Evolutionary conservation across 2,888 invertebrate species (phyloP), one percentile per base, ranked within the genome.

Genomic region (Aphrophora alni): DNA sequence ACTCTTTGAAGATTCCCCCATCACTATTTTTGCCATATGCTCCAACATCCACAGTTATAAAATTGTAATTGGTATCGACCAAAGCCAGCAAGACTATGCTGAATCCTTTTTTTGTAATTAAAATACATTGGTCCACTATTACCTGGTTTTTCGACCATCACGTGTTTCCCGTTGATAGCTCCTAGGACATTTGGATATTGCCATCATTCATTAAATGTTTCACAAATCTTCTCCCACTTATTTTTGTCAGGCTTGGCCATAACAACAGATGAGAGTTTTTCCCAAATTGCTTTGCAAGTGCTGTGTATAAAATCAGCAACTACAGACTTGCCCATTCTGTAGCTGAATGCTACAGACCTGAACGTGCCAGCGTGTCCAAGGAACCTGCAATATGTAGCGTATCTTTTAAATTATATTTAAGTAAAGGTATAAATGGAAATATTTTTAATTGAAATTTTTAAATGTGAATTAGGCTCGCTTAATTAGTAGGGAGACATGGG

Each of bases 331-430:
- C 73, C 73, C 73, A 73, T 73, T 73, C 28, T 73, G 73, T 28
- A 73, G 27, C 73, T 73, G 73, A 73, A 73, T 8, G 73, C 73
- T 73, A 73, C 73, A 73, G 33, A 8, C n/a, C 33, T 73, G n/a
- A 27, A 73, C 73, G 73, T 73, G 7, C 73, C 73, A 4, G 28
- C 33, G 8, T 33, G 33, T 33, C 33, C 33, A 33, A 33, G 33
- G 33, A 33, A 33, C 33, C 8, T 33, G 33, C 3, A 33, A 33
- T 5, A 33, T 8, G 33, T 33, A 3, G 8, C 7, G 17, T 73
- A 17, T 8, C 27, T 8, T 33, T 8, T 33, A 73, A 73, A 26
- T 33, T 27, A 33, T 28, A 73, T 21, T 26, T 73, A 7, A 21
- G 38, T 73, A 27, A 27, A 28, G 7, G 33, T n/a, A n/a, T n/a